Conservation (phyloP, 2,797 vertebrate genomes). For the Sebastes minor region DNA sequence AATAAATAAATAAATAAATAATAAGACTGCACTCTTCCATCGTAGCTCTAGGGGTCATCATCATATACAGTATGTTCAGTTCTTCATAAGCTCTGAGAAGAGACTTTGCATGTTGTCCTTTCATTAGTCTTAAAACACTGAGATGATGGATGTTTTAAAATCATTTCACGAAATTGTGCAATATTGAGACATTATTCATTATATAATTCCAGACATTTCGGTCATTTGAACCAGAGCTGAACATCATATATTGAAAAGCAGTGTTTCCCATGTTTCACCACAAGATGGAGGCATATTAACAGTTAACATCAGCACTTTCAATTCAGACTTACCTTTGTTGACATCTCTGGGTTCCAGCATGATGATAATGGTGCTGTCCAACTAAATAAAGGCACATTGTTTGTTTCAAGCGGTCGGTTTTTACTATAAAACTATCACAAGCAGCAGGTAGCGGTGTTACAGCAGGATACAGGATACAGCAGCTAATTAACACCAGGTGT, state of each 20-base stretch:
- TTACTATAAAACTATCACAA: background rate
- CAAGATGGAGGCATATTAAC: conserved; percentile 53
- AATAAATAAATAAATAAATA: too few relatives aligned
- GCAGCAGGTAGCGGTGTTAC: background rate
- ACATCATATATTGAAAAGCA: background rate
- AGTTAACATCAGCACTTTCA: background rate
- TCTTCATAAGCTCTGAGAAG: too few relatives aligned
- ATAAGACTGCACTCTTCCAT: too few relatives aligned
- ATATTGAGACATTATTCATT: background rate
- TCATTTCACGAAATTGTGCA: fast-evolving
- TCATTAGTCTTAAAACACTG: too few relatives aligned
- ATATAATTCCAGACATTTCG: background rate
- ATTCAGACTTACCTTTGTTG: background rate
- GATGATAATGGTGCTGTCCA: background rate
- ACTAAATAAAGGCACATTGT: background rate
- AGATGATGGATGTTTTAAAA: background rate
- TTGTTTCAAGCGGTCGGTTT: background rate
- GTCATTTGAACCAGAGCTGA: background rate
- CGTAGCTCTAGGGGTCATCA: too few relatives aligned
- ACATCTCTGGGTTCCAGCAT: background rate
- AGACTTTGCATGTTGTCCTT: too few relatives aligned
- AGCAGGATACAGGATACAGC: background rate
- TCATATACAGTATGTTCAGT: too few relatives aligned
- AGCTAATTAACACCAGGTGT: background rate
- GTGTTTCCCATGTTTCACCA: conserved; percentile 5